Evolutionary conservation across 2,888 invertebrate species (phyloP).

Genomic region (Rosalia funebris): DNA sequence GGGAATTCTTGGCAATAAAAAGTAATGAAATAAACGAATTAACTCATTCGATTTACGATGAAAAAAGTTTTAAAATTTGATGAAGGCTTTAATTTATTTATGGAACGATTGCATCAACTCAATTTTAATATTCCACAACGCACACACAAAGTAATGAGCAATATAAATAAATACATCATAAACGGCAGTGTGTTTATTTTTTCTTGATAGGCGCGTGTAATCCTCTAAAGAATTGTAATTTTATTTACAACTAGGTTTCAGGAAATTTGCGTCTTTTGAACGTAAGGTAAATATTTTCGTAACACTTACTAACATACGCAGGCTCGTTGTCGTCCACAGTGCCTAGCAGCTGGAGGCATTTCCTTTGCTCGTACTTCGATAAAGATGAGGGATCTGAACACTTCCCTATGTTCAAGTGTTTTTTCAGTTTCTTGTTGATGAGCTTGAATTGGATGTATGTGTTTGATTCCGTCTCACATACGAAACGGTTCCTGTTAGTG

Average conservation of each 20-base stretch:
- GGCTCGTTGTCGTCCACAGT: slow-evolving; percentile 31
- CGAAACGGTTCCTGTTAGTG: slow-evolving; percentile 70
- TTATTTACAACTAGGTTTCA: not conserved
- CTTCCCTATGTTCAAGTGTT: slow-evolving; percentile 44
- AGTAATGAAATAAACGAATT: not conserved
- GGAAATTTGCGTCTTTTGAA: not conserved
- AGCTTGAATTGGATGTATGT: slow-evolving; percentile 42
- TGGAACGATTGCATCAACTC: slow-evolving; percentile 2
- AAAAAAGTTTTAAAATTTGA: slow-evolving; percentile 1
- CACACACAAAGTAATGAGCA: not conserved
- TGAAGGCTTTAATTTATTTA: not conserved
- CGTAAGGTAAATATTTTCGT: not conserved
- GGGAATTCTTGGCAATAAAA: not conserved
- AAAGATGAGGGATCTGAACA: slow-evolving; percentile 44
- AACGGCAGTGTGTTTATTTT: not conserved
- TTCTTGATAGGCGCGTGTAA: not conserved
- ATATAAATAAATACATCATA: not conserved
- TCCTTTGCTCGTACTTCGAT: slow-evolving; percentile 41
- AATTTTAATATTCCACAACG: not conserved
- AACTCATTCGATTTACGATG: not conserved
- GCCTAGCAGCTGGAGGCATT: slow-evolving; percentile 45
- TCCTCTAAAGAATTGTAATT: not conserved
- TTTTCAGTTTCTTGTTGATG: slow-evolving; percentile 36
- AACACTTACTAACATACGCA: slow-evolving; percentile 29
- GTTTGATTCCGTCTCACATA: slow-evolving; percentile 67